Evolutionary conservation across 2,113 vertebrate genomes (phyloP).

Genomic region (Platycercus adscitus): DNA sequence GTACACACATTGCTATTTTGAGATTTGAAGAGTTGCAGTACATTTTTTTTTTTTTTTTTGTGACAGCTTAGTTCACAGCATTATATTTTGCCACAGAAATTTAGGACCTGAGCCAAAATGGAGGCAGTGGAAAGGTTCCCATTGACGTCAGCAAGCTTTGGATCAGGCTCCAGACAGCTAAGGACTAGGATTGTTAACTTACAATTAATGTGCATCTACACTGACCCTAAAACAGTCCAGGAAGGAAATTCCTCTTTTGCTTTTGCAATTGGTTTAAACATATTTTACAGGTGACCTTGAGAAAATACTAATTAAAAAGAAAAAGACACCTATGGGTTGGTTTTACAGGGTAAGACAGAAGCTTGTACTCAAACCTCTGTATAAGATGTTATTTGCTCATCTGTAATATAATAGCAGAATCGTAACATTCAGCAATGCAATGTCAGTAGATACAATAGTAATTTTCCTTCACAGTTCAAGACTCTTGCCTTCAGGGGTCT

Average conservation of each 20-base stretch:
- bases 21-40: conserved; percentile 14
- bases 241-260: not conserved
- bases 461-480: not conserved
- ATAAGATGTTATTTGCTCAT: not conserved
- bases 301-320: not conserved
- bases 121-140: conserved; percentile 40
- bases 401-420: not conserved
- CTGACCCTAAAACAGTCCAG: not conserved
- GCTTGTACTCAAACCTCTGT: not conserved
- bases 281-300: not conserved
- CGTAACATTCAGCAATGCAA: not conserved
- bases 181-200: conserved; percentile 22
- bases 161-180: conserved; percentile 1
- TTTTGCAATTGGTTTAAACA: not conserved
- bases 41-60: not conserved
- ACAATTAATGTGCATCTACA: not conserved
- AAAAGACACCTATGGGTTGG: not conserved
- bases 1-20: conserved; percentile 24
- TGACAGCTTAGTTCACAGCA: conserved; percentile 30
- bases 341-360: not conserved
- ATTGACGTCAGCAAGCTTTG: conserved; percentile 56
- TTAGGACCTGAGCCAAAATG: conserved; percentile 37
- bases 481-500: not conserved
- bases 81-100: conserved; percentile 53
- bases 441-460: not conserved